These are phyloP conservation scores for Ochotona princeps DNA, from an alignment of 2,113 vertebrate genomes.

Conservation along the genomic window DNA sequence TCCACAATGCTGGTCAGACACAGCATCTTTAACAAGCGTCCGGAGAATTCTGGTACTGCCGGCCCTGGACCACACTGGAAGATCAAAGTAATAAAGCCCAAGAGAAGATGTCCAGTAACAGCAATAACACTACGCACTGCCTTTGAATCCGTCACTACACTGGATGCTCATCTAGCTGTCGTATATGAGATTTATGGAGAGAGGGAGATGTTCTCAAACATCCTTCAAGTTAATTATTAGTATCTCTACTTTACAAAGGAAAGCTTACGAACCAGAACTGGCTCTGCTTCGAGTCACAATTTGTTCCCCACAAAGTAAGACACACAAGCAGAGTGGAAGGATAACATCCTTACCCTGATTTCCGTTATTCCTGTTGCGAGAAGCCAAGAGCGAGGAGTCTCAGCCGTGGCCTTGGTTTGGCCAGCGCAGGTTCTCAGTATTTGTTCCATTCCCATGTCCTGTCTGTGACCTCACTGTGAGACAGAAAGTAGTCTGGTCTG, in stretches of 20 bases:
- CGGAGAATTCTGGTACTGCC: neutral
- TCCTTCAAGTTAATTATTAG: neutral
- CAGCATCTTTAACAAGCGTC: neutral
- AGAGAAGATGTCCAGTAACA: neutral
- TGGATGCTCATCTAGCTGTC: neutral
- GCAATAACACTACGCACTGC: neutral
- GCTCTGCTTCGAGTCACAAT: neutral
- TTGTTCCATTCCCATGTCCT: constrained; percentile 51
- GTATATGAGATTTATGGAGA: neutral
- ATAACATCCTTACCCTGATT: neutral
- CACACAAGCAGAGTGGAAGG: neutral
- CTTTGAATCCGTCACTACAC: neutral
- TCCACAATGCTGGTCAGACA: no score
- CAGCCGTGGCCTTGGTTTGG: neutral
- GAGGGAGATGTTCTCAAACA: neutral
- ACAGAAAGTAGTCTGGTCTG: constrained; percentile 49
- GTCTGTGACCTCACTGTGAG: constrained; percentile 59
- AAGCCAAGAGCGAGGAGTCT: neutral
- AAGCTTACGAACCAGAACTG: neutral
- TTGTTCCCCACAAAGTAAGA: neutral
- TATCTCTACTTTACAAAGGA: constrained; percentile 29
- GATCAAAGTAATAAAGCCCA: neutral
- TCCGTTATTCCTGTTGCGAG: neutral
- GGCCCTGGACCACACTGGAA: neutral
- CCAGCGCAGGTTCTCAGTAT: neutral